These are phyloP conservation scores for Rhagoletis zephyria DNA, from an alignment of 1,140 invertebrate species.

Conservation along the genomic window DNA sequence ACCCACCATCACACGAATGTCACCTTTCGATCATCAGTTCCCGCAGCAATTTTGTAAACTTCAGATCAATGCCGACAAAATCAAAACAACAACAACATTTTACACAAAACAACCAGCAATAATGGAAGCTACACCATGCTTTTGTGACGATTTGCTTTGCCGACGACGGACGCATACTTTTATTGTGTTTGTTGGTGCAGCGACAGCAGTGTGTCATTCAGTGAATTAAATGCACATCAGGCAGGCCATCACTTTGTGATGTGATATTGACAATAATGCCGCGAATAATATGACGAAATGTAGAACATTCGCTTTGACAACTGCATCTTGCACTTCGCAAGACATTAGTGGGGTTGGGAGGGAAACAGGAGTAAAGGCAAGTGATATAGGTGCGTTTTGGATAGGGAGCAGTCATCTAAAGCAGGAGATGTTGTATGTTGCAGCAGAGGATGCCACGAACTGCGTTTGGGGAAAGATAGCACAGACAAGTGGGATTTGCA, in stretches of 20 bases:
- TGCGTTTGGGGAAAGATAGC: not conserved
- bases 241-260: constrained; percentile 40
- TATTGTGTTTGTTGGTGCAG: not conserved
- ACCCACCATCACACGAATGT: not conserved
- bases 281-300: constrained; percentile 73
- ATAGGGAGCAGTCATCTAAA: not conserved
- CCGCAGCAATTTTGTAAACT: not conserved
- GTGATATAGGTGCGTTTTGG: not conserved
- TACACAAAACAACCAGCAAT: not conserved
- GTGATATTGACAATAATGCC: constrained; percentile 68
- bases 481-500: not conserved
- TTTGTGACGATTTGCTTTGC: constrained; percentile 28
- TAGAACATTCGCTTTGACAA: constrained; percentile 70
- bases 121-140: not conserved
- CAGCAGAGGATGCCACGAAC: not conserved
- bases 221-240: constrained; percentile 48
- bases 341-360: not conserved
- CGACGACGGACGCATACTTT: not conserved
- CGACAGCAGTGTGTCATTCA: constrained; percentile 31
- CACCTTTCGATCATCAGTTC: constrained; percentile 30
- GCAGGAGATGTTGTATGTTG: not conserved
- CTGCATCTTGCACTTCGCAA: constrained; percentile 55
- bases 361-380: not conserved
- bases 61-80: constrained; percentile 30
- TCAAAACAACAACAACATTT: not conserved